Percentiles rank a stretch among this genome's conserved stretches.
These are phyloP conservation scores for Cephus nigrinus DNA, from an alignment of 2,888 invertebrate species.

Conservation along the genomic window DNA sequence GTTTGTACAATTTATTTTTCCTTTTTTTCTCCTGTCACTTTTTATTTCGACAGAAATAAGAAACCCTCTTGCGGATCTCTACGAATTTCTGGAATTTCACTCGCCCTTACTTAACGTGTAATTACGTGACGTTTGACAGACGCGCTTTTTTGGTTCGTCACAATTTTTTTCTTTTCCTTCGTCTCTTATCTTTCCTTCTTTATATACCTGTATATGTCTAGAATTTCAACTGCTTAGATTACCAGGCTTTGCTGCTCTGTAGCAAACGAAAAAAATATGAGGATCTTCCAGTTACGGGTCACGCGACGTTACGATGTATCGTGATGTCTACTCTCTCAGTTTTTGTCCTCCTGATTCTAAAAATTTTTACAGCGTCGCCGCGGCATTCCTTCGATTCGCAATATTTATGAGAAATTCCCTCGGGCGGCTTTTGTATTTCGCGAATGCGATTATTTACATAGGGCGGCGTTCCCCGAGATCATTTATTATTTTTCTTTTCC, in stretches of 20 bases:
- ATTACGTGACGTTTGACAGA: not conserved
- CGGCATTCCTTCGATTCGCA: not conserved
- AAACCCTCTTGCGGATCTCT: not conserved
- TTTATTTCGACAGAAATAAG: constrained; percentile 5
- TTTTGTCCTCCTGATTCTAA: not conserved
- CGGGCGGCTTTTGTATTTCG: not conserved
- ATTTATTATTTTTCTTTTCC: not conserved
- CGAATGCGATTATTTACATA: not conserved
- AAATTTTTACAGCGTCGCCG: not conserved
- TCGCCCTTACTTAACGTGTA: not conserved
- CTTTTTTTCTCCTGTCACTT: constrained; percentile 5
- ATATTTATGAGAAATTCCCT: constrained; percentile 4
- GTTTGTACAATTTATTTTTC: constrained; percentile 3
- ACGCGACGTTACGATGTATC: not conserved
- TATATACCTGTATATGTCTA: not conserved
- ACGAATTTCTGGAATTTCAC: not conserved
- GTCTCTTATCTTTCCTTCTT: not conserved
- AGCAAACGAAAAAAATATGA: not conserved
- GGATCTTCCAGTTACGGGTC: not conserved
- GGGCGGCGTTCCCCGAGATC: not conserved
- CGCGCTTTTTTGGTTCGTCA: constrained; percentile 13
- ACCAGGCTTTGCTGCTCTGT: not conserved
- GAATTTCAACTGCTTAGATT: not conserved
- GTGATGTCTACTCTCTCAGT: not conserved
- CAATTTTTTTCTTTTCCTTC: constrained; percentile 3